Evolutionary conservation across 2,797 vertebrate genomes (phyloP), one percentile per base, ranked within the genome.

Genomic region (Apogon talboti): DNA sequence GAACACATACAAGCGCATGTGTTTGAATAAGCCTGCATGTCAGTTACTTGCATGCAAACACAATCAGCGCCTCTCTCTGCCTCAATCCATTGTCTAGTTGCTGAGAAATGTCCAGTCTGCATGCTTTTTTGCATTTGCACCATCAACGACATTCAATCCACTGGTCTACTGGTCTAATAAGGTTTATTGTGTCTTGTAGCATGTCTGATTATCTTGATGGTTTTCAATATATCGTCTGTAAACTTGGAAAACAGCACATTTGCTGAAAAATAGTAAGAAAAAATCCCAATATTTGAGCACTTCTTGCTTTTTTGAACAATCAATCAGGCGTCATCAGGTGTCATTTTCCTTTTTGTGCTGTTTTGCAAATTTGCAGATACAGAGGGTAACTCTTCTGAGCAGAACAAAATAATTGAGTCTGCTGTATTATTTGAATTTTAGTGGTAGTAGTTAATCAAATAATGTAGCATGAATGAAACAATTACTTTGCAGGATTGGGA

Each of bases 11-110:
- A 0, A 15, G 11, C 44, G 38, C 69, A 76, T 90, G 86, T 89
- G 87, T 87, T 83, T 78, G 38, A 83, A 86, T 66, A 42, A 54
- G 50, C 61, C 75, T 90, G 85, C 86, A 89, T 88, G 79, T 45
- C 47, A 76, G 10, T 59, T 16, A 54, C 62, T 58, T 54, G 60
- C 71, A 85, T 82, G 73, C 59, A 71, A 74, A 49, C 8, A 21
- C 48, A 9, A 40, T 54, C 18, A 71, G 2, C 47, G 12, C 44
- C 48, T 60, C 61, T 77, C 45, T 77, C 41, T 68, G 15, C 55
- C 18, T 11, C 6, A 40, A 21, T 12, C 21, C 37, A 33, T 9
- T 21, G 50, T 40, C 15, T 67, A 6, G 14, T 21, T 57, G 57
- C 41, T 46, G 12, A 47, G 54, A 52, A 12, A 68, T 59, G 42